Base-by-base conservation (phyloP, 2,888 invertebrate genomes). In the Heterodera filipjevi region DNA sequence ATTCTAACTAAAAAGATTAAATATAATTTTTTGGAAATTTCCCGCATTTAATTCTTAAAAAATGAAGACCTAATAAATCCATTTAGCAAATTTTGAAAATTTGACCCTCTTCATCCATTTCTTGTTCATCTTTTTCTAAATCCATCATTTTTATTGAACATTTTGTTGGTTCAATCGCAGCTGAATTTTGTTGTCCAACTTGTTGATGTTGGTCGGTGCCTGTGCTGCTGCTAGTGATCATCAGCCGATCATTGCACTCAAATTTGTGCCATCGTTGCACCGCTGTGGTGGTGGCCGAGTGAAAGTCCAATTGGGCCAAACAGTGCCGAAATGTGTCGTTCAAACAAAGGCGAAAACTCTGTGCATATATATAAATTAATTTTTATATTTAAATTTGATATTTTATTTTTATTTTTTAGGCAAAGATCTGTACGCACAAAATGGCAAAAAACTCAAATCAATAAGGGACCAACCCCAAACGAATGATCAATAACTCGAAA, bases 241-340 rank as follows among this genome's bases (percentile, higher is more conserved):
- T 14, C 49, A 49, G 19, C 49, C 10, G 16, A 14, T 2, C 27
- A 27, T 59, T 10, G 59, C 59, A 59, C 27, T 27, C 59, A n/a
- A 59, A 59, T 59, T 27, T 59, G 59, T 59, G 59, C 59, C 59
- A 59, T 59, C 27, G 59, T 59, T 27, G n/a, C 27, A 27, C 27
- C 1, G 59, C 59, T 10, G 59, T 6, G 59, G 75, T 75, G 44
- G 68, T 64, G 30, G 75, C 75, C 33, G 75, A 75, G 12, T 75
- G 75, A 64, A 75, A 75, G 22, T 75, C 75, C 44, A 75, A 68
- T 30, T 75, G 75, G 44, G 75, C 32, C 3, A 75, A 64, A 68
- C 75, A 75, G 30, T 49, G 46, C 30, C 46, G 44, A 35, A 75
- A 75, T 10, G 75, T 49, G 33, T 75, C 75, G 33, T 75, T 75